Evolutionary conservation across 2,888 invertebrate genomes (phyloP), one percentile per base, ranked within the genome.

Genomic region (Rhagonycha lutea): DNA sequence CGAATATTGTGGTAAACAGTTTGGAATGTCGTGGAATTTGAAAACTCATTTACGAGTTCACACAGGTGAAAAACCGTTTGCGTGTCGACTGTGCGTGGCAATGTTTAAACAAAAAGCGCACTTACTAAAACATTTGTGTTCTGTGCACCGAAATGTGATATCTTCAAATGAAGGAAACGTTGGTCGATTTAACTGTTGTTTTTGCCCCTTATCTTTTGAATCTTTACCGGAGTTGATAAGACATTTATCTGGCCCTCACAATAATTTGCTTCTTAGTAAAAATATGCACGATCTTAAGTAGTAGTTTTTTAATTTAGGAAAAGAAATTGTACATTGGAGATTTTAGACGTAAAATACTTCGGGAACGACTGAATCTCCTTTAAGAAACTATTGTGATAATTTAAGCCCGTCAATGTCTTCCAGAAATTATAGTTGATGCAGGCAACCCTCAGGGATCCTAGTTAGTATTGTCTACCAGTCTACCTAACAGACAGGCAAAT

Each of bases 101-200:
- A 96, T 96, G 96, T 96, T 96, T 88, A 96, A 96, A 88, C 96
- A 96, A 85, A 96, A 96, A 86, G 96, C 96, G 7, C 96, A 96
- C 86, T 89, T 96, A 82, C 88, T 96, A 77, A 96, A 96, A 89
- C 96, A 96, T 85, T 90, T 96, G 85, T 96, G 96, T 88, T 96
- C 96, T 79, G 96, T 96, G 78, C 96, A 96, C 90, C 92, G 96
- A 81, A 95, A 95, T 87, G 95, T 96, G 78, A 96, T 96, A 87
- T 95, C 95, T 63, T 94, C 94, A 61, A 94, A 94, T 80, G 95
- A 95, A 84, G 92, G 92, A 78, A 92, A 92, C 81, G 93, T 92
- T 26, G 92, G 92, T 62, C 91, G 93, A 75, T 96, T 95, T 85
- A 95, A 94, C 86, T 96, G 96, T 87, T 96, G 96, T 88, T 96